Evolutionary conservation across 2,113 vertebrate genomes (phyloP).

Genomic region (Paradisaea rubra): DNA sequence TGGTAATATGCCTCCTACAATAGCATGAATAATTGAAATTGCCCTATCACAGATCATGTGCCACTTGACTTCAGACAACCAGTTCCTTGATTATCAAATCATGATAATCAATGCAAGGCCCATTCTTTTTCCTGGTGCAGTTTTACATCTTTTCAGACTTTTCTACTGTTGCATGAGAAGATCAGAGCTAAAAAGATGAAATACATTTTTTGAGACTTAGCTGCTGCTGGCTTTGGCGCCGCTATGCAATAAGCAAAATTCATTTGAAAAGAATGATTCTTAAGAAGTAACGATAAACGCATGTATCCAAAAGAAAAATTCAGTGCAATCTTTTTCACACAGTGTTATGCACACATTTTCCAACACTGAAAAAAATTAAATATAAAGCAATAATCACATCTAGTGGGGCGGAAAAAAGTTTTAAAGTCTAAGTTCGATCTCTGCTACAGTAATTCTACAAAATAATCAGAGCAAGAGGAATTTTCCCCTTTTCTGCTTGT

Average conservation of each 20-base stretch:
- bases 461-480: not conserved
- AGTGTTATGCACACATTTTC: not conserved
- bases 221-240: not conserved
- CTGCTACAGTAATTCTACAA: not conserved
- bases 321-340: not conserved
- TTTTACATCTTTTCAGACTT: not conserved
- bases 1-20: not conserved
- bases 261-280: not conserved
- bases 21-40: conserved; percentile 47
- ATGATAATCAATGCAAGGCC: not conserved
- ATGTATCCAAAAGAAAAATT: not conserved
- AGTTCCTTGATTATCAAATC: conserved; percentile 40
- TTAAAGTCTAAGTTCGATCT: not conserved
- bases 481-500: not conserved
- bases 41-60: not conserved
- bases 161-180: not conserved
- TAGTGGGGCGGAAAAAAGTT: not conserved
- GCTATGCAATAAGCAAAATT: not conserved
- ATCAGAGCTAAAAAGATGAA: not conserved
- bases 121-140: not conserved
- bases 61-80: conserved; percentile 22
- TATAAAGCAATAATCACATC: not conserved
- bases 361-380: not conserved
- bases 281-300: not conserved
- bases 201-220: not conserved